Percentiles rank a stretch among this genome's conserved stretches.
Conservation (phyloP, 2,888 invertebrate genomes). For the Bembecia ichneumoniformis region DNA sequence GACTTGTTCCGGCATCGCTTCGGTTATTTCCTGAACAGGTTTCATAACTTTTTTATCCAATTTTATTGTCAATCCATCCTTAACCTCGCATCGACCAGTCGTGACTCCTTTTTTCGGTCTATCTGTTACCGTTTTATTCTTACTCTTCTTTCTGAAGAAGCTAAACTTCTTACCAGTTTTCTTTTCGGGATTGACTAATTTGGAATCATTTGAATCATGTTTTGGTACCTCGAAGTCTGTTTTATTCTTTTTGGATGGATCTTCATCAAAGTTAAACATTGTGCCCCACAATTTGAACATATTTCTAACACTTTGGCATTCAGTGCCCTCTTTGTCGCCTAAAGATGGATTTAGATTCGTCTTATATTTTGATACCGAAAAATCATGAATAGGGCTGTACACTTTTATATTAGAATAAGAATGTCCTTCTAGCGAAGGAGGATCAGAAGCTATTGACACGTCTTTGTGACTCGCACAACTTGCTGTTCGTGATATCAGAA, state of each 20-base stretch:
- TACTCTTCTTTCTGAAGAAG: conserved; percentile 43
- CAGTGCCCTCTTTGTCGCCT: conserved; percentile 22
- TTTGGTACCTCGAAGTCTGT: background rate
- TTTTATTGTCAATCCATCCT: conserved; percentile 38
- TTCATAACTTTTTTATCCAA: conserved; percentile 18
- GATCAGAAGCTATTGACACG: conserved; percentile 46
- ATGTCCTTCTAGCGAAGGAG: conserved; percentile 43
- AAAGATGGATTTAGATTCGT: background rate
- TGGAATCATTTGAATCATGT: background rate
- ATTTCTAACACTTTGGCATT: conserved; percentile 37
- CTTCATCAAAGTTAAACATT: conserved; percentile 46
- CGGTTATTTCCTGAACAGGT: conserved; percentile 7
- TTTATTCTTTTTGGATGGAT: conserved; percentile 5
- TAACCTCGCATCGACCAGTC: conserved; percentile 47
- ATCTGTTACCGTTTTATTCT: conserved; percentile 22
- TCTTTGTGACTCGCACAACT: conserved; percentile 31
- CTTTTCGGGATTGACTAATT: conserved; percentile 13
- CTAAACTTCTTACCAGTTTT: conserved; percentile 37
- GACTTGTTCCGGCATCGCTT: conserved; percentile 9
- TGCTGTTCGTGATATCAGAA: conserved; percentile 15
- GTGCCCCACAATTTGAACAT: conserved; percentile 57
- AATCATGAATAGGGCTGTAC: conserved; percentile 19
- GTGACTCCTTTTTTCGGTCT: conserved; percentile 39
- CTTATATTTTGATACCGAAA: background rate
- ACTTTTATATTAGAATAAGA: conserved; percentile 36